Percentiles rank a stretch among this genome's conserved stretches.
These are phyloP conservation scores for Poeciliopsis occidentalis DNA, from an alignment of 2,113 vertebrate genomes.

Conservation along the genomic window DNA sequence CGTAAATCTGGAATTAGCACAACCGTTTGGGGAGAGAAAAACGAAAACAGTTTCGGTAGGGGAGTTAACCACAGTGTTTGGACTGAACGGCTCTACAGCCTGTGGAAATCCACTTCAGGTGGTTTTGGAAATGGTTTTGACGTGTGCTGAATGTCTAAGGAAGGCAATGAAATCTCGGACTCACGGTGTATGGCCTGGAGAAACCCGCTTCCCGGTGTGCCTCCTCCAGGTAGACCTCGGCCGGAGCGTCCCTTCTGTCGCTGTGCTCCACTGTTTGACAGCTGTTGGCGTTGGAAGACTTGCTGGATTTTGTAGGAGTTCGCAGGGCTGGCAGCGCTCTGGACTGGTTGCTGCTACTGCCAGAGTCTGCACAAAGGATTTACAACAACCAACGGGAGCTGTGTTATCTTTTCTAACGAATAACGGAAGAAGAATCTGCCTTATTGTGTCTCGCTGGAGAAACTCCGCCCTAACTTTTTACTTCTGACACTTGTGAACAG, in stretches of 20 bases:
- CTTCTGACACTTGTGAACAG: neutral
- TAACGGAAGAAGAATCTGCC: neutral
- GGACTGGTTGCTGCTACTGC: constrained; percentile 41
- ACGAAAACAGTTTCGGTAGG: neutral
- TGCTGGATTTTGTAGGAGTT: constrained; percentile 64
- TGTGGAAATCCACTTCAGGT: neutral
- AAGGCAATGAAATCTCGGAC: constrained; percentile 19
- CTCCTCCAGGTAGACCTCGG: constrained; percentile 80
- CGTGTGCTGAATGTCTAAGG: too few relatives aligned
- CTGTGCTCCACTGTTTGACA: constrained; percentile 48
- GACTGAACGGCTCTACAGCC: neutral
- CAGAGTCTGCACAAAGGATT: constrained; percentile 65
- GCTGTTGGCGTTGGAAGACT: constrained; percentile 51
- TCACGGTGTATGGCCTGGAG: constrained; percentile 78
- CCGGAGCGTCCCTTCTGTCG: constrained; percentile 65
- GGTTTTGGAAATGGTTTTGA: too few relatives aligned
- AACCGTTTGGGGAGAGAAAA: neutral
- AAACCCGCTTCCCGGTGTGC: constrained; percentile 80
- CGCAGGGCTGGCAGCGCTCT: constrained; percentile 71
- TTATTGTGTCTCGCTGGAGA: neutral
- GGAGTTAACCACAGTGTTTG: neutral
- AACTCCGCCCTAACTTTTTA: neutral
- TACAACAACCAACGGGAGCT: neutral
- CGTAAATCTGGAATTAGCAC: neutral
- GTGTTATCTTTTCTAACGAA: neutral